Conservation (phyloP, 1,140 invertebrate species). For the Parapsyche elsis region DNA sequence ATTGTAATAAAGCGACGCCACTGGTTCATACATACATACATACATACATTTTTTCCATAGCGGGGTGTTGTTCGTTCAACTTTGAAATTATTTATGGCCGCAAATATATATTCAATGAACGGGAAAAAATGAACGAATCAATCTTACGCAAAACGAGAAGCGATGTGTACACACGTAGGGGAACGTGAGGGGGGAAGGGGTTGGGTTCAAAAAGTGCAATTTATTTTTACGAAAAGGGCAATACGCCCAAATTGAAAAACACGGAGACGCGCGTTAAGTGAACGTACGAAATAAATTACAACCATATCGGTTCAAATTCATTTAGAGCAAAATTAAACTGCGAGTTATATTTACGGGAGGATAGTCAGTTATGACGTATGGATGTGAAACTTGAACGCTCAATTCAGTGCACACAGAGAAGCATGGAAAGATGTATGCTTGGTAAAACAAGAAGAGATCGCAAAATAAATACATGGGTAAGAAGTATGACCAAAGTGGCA, state of each 20-base stretch:
- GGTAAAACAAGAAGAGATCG: too few species aligned
- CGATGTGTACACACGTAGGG: slow-evolving; percentile 27
- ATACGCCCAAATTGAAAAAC: slow-evolving; percentile 26
- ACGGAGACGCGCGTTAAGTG: too few species aligned
- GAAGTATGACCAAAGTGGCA: too few species aligned
- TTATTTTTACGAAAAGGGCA: slow-evolving; percentile 30
- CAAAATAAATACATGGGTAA: too few species aligned
- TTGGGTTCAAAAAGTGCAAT: slow-evolving; percentile 27
- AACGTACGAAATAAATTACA: too few species aligned
- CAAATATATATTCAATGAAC: slow-evolving; percentile 49
- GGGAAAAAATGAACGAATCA: slow-evolving; percentile 52
- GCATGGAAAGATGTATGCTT: too few species aligned
- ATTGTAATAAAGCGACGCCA: neutral
- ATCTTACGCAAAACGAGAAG: slow-evolving; percentile 44
- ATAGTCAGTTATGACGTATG: too few species aligned
- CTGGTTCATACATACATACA: slow-evolving; percentile 1
- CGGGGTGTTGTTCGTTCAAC: neutral
- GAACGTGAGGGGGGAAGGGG: neutral
- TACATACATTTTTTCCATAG: neutral
- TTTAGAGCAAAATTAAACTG: too few species aligned
- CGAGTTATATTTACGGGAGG: too few species aligned
- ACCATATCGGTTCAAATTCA: too few species aligned
- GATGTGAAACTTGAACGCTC: too few species aligned
- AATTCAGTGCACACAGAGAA: too few species aligned
- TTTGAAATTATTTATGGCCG: slow-evolving; percentile 50